phyloP scores from a whole-genome alignment of 1,140 invertebrate genomes.

The Episyrphus balteatus region DNA sequence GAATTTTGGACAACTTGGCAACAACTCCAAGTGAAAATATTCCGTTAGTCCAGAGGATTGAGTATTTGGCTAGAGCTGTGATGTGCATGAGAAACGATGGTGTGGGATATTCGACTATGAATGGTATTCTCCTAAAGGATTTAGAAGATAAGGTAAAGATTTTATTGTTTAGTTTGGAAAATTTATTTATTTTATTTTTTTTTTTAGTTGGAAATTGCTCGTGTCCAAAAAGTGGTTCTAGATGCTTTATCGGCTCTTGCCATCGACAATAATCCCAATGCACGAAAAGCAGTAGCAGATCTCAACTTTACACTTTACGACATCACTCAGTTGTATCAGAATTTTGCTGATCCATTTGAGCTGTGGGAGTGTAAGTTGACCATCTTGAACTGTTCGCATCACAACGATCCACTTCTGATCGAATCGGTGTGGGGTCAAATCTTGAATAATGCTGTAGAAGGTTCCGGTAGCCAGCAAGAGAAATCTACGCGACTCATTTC shows the following conservation, averaged over 20 bases:
- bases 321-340: constrained; percentile 61
- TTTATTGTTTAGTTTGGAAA: neutral
- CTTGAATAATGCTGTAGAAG: constrained; percentile 45
- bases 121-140: constrained; percentile 80
- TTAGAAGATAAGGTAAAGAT: constrained; percentile 75
- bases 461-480: constrained; percentile 44
- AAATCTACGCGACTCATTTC: constrained; percentile 54
- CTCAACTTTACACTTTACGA: constrained; percentile 29
- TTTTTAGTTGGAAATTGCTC: constrained; percentile 29
- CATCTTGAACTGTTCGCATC: constrained; percentile 73
- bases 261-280: constrained; percentile 10
- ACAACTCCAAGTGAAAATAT: constrained; percentile 59
- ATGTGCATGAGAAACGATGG: constrained; percentile 87
- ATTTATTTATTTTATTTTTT: constrained; percentile 9
- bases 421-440: constrained; percentile 73
- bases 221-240: constrained; percentile 28
- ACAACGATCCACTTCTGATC: constrained; percentile 63
- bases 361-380: constrained; percentile 77
- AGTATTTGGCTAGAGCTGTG: constrained; percentile 87
- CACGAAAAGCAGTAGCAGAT: constrained; percentile 18
- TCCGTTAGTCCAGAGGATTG: constrained; percentile 60
- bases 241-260: constrained; percentile 16
- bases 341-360: constrained; percentile 68
- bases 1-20: constrained; percentile 78
- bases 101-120: constrained; percentile 58